Evolutionary conservation across 2,888 invertebrate species (phyloP).

Genomic region (Melinaea menophilus): DNA sequence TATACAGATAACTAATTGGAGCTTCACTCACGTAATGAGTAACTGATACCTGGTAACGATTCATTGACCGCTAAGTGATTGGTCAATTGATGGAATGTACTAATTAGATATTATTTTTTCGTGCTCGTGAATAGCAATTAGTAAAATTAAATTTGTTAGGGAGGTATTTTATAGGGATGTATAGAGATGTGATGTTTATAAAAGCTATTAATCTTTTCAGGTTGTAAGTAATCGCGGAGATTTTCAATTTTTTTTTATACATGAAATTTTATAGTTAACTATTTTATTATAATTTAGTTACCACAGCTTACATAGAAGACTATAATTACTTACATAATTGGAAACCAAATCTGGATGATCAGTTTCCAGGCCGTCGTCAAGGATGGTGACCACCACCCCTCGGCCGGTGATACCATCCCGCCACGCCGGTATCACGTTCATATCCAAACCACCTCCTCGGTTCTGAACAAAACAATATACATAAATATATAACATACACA

Average conservation of each 20-base stretch:
- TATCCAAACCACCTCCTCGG: conserved; percentile 93
- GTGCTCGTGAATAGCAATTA: not conserved
- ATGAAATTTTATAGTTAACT: too few relatives aligned
- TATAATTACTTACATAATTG: conserved; percentile 90
- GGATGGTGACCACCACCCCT: conserved; percentile 96
- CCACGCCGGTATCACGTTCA: conserved; percentile 99
- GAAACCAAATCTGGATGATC: conserved; percentile 94
- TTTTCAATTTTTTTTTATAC: too few relatives aligned
- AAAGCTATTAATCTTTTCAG: too few relatives aligned
- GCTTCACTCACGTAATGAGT: conserved; percentile 26
- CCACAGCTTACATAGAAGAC: not conserved
- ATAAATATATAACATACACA: not conserved
- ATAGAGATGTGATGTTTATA: not conserved
- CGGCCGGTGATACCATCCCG: conserved; percentile 94
- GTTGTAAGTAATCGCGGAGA: too few relatives aligned
- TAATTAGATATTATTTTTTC: not conserved
- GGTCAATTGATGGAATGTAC: conserved; percentile 11
- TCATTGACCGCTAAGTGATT: conserved; percentile 18
- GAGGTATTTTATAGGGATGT: too few relatives aligned
- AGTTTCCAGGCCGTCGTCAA: conserved; percentile 97
- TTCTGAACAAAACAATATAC: conserved; percentile 75
- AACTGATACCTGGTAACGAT: conserved; percentile 14
- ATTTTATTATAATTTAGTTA: too few relatives aligned
- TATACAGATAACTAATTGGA: conserved; percentile 24
- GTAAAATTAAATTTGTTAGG: not conserved